Percentiles rank a stretch among this genome's conserved stretches.
phyloP scores from a whole-genome alignment of 2,113 vertebrate species.

The Campylorhamphus procurvoides region DNA sequence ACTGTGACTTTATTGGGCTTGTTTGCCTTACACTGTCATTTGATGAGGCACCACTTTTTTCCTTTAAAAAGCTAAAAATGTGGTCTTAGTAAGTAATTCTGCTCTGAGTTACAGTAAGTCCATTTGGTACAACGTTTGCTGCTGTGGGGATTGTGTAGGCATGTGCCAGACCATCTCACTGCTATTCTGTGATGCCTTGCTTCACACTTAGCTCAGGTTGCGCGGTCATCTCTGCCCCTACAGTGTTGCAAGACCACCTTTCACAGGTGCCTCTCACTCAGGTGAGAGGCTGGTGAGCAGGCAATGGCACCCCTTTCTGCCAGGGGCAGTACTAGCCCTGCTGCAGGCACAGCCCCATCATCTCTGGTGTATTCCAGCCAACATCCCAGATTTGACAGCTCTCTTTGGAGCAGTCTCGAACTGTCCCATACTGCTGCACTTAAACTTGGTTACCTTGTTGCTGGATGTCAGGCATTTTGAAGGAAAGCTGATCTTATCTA shows the following conservation, averaged over 20 bases:
- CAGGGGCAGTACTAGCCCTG: too few relatives aligned
- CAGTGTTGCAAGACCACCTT: not conserved
- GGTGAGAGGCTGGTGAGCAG: not conserved
- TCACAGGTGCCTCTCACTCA: not conserved
- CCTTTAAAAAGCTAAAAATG: not conserved
- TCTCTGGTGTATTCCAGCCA: accelerated
- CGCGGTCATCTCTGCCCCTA: not conserved
- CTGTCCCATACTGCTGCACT: not conserved
- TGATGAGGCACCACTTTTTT: not conserved
- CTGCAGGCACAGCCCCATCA: accelerated
- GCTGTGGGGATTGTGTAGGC: not conserved
- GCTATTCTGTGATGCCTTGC: not conserved
- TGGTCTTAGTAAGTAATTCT: not conserved
- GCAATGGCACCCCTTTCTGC: not conserved
- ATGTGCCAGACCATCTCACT: not conserved
- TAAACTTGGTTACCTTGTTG: not conserved
- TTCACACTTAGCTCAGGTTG: not conserved
- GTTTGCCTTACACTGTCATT: not conserved
- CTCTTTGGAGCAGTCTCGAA: not conserved
- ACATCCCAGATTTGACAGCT: not conserved
- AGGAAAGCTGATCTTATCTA: not conserved
- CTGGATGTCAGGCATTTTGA: not conserved
- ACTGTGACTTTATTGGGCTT: not conserved
- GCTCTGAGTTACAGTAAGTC: not conserved
- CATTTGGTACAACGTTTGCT: not conserved